Evolutionary conservation across 2,888 invertebrate species (phyloP).

Genomic region (Gastracanthus pulcherrimus): DNA sequence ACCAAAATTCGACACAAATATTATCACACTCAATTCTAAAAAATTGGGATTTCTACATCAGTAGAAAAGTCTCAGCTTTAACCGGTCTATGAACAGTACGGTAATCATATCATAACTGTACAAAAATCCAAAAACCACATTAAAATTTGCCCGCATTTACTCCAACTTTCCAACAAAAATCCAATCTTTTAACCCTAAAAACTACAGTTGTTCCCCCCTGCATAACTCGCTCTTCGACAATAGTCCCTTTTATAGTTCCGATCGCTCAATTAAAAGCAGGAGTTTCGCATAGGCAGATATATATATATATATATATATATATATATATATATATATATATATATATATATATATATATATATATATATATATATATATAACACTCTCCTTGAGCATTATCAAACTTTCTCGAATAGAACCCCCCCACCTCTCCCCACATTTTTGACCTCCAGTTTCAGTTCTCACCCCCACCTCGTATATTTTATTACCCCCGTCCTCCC

Average conservation of each 20-base stretch:
- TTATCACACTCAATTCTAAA: too few relatives aligned
- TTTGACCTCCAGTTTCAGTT: neutral
- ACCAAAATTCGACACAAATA: too few relatives aligned
- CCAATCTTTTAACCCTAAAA: neutral
- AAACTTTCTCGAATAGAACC: constrained; percentile 19
- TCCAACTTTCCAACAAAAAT: neutral
- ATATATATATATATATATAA: too few relatives aligned
- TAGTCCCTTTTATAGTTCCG: neutral
- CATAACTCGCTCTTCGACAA: neutral
- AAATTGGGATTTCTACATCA: too few relatives aligned
- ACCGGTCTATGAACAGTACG: too few relatives aligned
- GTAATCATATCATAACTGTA: too few relatives aligned
- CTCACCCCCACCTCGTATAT: neutral
- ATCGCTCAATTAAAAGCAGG: constrained; percentile 35
- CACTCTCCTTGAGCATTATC: constrained; percentile 24
- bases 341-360: too few relatives aligned
- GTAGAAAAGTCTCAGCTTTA: too few relatives aligned
- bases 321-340: too few relatives aligned
- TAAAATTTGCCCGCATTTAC: neutral
- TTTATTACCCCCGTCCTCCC: constrained; percentile 7
- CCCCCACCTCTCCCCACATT: too few relatives aligned
- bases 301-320: too few relatives aligned
- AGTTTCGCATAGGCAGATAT: constrained; percentile 6
- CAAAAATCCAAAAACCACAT: neutral
- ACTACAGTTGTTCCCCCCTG: neutral